These are phyloP conservation scores for Chauna torquata DNA, from an alignment of 2,113 vertebrate species.

Conservation along the genomic window DNA sequence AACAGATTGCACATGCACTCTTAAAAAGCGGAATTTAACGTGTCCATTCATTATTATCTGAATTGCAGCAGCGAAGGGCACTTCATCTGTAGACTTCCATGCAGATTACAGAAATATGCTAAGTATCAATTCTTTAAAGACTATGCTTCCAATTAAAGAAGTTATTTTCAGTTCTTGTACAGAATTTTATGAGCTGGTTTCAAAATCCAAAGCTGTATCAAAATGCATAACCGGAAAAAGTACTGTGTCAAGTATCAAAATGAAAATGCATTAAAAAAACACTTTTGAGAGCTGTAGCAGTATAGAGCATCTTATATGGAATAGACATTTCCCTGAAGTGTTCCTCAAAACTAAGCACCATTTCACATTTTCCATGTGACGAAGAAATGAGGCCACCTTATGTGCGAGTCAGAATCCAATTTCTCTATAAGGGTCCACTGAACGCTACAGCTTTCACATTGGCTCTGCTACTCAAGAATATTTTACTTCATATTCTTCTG, in stretches of 20 bases:
- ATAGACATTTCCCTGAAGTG: neutral
- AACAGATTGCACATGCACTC: neutral
- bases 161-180: neutral
- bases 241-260: neutral
- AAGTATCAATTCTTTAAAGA: neutral
- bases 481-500: neutral
- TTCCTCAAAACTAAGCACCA: neutral
- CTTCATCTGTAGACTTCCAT: neutral
- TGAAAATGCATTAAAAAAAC: rapidly evolving
- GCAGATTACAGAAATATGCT: neutral
- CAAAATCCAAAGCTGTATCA: neutral
- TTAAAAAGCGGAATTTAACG: neutral
- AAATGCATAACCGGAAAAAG: neutral
- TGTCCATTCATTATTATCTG: neutral
- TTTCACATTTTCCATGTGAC: neutral
- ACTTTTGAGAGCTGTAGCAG: neutral
- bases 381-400: neutral
- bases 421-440: neutral
- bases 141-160: neutral
- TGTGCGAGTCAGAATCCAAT: rapidly evolving
- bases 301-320: neutral
- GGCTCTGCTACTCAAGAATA: neutral
- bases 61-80: neutral
- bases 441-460: neutral
- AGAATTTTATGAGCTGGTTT: neutral